A percentile compares a stretch with the other conserved stretches of the same genome.
Evolutionary conservation across 2,113 vertebrate species (phyloP).

Genomic region (Sus scrofa): DNA sequence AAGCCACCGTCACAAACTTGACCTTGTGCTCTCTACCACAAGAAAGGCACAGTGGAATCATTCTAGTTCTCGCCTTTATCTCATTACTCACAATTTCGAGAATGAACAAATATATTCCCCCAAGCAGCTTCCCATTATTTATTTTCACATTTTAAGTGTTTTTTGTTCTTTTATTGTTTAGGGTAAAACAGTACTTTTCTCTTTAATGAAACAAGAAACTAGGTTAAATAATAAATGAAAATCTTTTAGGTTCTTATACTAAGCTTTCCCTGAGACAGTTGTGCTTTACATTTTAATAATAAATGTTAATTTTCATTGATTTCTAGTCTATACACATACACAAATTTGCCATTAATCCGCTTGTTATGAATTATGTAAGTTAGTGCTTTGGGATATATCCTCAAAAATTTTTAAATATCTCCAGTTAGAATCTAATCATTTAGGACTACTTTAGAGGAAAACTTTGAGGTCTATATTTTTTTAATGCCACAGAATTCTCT

Average conservation of each 20-base stretch:
- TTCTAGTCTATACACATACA: neutral
- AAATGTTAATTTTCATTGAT: slow-evolving; percentile 72
- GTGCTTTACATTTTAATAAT: slow-evolving; percentile 56
- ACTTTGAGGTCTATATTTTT: neutral
- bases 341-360: slow-evolving; percentile 47
- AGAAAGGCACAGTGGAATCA: slow-evolving; percentile 47
- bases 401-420: slow-evolving; percentile 38
- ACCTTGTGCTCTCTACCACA: slow-evolving; percentile 65
- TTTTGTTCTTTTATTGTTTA: slow-evolving; percentile 61
- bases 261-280: slow-evolving; percentile 20
- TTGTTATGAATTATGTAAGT: slow-evolving; percentile 71
- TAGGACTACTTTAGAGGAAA: slow-evolving; percentile 26
- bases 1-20: slow-evolving; percentile 68
- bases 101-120: neutral
- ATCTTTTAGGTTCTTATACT: slow-evolving; percentile 64
- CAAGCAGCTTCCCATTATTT: neutral
- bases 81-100: slow-evolving; percentile 9
- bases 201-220: slow-evolving; percentile 69
- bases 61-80: slow-evolving; percentile 43
- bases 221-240: slow-evolving; percentile 43
- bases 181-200: slow-evolving; percentile 66
- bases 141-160: slow-evolving; percentile 66
- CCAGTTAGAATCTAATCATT: slow-evolving; percentile 1
- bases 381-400: slow-evolving; percentile 51
- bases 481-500: neutral